Conservation (phyloP, 2,888 invertebrate species). For the Pyrocoelia pectoralis region DNA sequence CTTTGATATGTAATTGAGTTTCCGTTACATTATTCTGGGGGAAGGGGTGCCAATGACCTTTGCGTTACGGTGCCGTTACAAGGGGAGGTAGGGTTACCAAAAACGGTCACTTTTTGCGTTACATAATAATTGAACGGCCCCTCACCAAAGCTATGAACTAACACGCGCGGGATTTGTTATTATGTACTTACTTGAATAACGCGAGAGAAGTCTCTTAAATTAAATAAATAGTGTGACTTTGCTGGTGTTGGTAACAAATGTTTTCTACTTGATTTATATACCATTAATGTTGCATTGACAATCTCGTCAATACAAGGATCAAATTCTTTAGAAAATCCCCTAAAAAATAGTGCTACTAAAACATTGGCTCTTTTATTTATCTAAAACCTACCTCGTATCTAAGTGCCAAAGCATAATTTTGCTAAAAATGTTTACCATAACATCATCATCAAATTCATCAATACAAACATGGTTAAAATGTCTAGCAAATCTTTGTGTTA, state of each 20-base stretch:
- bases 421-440: conserved; percentile 85
- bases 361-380: background rate
- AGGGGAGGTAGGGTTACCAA: no score
- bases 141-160: no score
- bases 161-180: no score
- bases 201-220: conserved; percentile 91
- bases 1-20: no score
- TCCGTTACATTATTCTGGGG: no score
- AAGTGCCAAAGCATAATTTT: conserved; percentile 95
- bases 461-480: conserved; percentile 88
- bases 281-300: conserved; percentile 83
- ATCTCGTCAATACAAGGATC: conserved; percentile 91
- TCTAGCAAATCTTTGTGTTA: conserved; percentile 85
- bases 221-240: conserved; percentile 95
- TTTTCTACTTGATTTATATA: conserved; percentile 84
- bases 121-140: no score
- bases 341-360: conserved; percentile 54
- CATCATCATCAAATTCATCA: conserved; percentile 88
- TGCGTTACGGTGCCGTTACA: no score
- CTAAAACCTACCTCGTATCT: conserved; percentile 81
- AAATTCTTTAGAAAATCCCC: conserved; percentile 94
- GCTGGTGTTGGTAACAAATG: conserved; percentile 90
- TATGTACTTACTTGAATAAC: conserved; percentile 77
- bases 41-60: no score
- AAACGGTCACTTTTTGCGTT: no score